phyloP scores from a whole-genome alignment of 2,888 invertebrate genomes.

The Agrotis segetum region DNA sequence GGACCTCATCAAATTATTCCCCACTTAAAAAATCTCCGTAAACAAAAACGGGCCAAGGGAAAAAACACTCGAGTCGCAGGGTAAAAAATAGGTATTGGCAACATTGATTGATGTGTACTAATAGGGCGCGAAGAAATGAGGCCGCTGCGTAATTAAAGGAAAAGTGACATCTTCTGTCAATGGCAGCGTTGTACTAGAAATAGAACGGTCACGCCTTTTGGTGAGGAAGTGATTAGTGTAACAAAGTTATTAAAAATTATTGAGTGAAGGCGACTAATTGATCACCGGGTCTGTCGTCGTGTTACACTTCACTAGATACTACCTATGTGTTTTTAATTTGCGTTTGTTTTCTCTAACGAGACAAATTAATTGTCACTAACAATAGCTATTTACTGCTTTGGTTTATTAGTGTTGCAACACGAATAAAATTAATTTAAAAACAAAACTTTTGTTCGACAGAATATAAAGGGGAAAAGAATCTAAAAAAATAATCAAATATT shows the following conservation, averaged over 20 bases:
- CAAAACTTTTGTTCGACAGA: background rate
- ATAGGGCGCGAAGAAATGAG: conserved; percentile 91
- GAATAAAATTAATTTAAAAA: background rate
- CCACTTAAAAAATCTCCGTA: conserved; percentile 90
- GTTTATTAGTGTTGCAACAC: conserved; percentile 1
- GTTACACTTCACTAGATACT: conserved; percentile 70
- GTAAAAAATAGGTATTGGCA: conserved; percentile 91
- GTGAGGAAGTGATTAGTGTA: conserved; percentile 90
- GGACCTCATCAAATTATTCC: conserved; percentile 91
- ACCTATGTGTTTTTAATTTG: conserved; percentile 65
- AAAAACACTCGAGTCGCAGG: conserved; percentile 84
- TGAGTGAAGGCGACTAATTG: conserved; percentile 90
- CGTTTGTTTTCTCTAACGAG: conserved; percentile 66
- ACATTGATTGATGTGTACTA: conserved; percentile 91
- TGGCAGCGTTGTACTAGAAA: conserved; percentile 86
- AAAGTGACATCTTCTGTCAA: conserved; percentile 90
- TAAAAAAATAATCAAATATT: background rate
- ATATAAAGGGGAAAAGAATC: background rate
- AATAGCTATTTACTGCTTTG: background rate
- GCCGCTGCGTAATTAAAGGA: conserved; percentile 89
- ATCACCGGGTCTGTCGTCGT: conserved; percentile 77
- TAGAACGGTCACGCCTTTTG: conserved; percentile 89
- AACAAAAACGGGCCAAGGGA: conserved; percentile 88
- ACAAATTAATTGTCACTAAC: conserved; percentile 43
- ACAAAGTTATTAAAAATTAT: conserved; percentile 90